These are phyloP conservation scores for Heliconius melpomene DNA, from an alignment of 1,140 invertebrate genomes.

Conservation along the genomic window DNA sequence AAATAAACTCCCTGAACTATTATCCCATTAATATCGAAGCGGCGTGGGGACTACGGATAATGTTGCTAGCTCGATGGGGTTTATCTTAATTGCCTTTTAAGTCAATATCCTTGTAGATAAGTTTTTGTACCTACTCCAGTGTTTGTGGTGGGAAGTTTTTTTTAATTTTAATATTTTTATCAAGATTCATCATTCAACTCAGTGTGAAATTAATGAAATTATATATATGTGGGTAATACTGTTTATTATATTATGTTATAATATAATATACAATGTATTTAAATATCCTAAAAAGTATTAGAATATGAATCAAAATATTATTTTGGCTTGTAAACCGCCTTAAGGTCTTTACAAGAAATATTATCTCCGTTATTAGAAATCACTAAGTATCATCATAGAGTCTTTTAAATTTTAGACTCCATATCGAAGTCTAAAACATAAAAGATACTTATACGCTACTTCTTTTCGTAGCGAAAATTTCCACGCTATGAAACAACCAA, in stretches of 20 bases:
- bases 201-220: no score
- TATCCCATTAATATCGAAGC: conserved; percentile 47
- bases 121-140: conserved; percentile 17
- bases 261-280: no score
- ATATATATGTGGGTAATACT: no score
- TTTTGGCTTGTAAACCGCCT: no score
- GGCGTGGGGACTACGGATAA: conserved; percentile 38
- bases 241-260: no score
- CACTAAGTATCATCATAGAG: no score
- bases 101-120: conserved; percentile 33
- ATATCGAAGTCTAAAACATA: conserved; percentile 3
- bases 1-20: conserved; percentile 38
- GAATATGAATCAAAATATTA: no score
- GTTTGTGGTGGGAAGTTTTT: neutral
- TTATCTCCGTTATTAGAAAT: neutral
- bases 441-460: neutral
- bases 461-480: conserved; percentile 8
- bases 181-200: neutral
- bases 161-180: neutral
- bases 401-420: neutral
- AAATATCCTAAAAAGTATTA: no score
- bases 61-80: conserved; percentile 33
- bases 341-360: no score
- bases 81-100: conserved; percentile 37
- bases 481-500: neutral